Evolutionary conservation across 2,888 invertebrate species (phyloP).

Genomic region (Physocephala rufipes): DNA sequence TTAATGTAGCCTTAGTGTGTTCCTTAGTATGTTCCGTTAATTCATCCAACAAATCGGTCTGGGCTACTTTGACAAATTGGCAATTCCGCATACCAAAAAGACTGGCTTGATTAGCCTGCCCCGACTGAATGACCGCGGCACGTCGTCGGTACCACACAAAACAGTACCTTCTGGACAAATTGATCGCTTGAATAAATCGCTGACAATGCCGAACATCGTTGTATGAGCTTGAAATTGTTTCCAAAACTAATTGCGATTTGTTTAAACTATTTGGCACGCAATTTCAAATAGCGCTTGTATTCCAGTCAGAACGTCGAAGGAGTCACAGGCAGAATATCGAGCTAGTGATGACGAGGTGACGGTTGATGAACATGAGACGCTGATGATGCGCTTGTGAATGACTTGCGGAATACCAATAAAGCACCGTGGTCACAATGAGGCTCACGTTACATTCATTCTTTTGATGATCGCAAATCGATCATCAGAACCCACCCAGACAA

Average conservation of each 20-base stretch:
- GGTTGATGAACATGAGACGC: slow-evolving; percentile 32
- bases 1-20: neutral
- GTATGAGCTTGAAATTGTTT: slow-evolving; percentile 38
- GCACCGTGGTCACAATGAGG: slow-evolving; percentile 41
- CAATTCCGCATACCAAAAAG: slow-evolving; percentile 48
- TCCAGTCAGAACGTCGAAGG: neutral
- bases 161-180: slow-evolving; percentile 28
- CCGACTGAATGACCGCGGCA: slow-evolving; percentile 29
- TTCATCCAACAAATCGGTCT: slow-evolving; percentile 42
- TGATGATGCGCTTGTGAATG: slow-evolving; percentile 38
- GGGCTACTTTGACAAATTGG: slow-evolving; percentile 55
- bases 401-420: slow-evolving; percentile 11
- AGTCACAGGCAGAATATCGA: neutral
- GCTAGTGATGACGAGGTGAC: no score
- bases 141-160: slow-evolving; percentile 39
- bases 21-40: slow-evolving; percentile 27
- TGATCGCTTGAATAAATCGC: slow-evolving; percentile 3
- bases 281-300: slow-evolving; percentile 31
- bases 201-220: slow-evolving; percentile 1
- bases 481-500: slow-evolving; percentile 3
- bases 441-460: slow-evolving; percentile 41
- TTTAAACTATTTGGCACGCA: slow-evolving; percentile 51
- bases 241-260: slow-evolving; percentile 50
- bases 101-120: slow-evolving; percentile 35
- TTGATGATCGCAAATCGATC: slow-evolving; percentile 39